phyloP scores from a whole-genome alignment of 92 coral and sea anemone species.

The Scolanthus callimorphus region DNA sequence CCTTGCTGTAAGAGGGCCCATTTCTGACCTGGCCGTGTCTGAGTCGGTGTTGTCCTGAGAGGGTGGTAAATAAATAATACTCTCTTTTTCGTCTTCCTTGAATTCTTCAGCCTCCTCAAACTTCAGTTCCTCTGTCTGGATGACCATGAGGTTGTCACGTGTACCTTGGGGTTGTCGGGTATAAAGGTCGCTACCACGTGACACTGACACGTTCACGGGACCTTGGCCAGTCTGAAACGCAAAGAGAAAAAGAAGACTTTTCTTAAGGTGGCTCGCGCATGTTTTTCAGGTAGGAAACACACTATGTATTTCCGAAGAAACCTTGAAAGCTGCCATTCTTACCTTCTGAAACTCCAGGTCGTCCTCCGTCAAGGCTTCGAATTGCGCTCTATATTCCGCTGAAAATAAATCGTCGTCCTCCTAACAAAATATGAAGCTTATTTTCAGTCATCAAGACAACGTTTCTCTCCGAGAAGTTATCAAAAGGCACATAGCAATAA shows the following conservation, averaged over 20 bases:
- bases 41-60: constrained; percentile 84
- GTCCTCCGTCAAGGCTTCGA: constrained; percentile 46
- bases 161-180: constrained; percentile 36
- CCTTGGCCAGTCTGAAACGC: neutral
- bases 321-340: no score
- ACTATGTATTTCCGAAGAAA: no score
- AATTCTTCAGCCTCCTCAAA: constrained; percentile 71
- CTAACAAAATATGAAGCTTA: constrained; percentile 14
- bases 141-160: constrained; percentile 34
- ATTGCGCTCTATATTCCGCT: constrained; percentile 40
- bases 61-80: constrained; percentile 79
- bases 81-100: constrained; percentile 73
- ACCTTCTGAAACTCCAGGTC: constrained; percentile 1
- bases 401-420: constrained; percentile 85
- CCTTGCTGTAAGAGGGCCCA: no score
- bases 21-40: constrained; percentile 83
- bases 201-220: constrained; percentile 21
- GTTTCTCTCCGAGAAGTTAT: no score
- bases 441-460: no score
- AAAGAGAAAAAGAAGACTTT: no score
- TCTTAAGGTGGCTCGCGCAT: no score
- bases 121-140: constrained; percentile 54
- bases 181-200: constrained; percentile 77
- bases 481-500: no score
- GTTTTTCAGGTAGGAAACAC: no score